Conservation (phyloP, 2,888 invertebrate species). For the Tridacna gigas region DNA sequence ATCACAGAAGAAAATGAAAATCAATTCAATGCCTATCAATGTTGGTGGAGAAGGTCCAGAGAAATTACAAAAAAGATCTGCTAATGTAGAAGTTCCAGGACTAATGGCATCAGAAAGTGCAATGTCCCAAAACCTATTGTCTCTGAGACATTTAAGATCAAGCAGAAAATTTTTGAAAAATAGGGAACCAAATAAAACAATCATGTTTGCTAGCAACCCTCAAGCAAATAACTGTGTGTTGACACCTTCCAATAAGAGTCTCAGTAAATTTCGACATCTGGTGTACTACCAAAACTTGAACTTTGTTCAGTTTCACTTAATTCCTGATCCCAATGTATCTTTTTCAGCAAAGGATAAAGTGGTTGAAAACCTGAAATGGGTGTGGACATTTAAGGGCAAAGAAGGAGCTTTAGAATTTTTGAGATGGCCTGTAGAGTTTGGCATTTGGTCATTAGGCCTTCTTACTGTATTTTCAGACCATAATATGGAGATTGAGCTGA, state of each 20-base stretch:
- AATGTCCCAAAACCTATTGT: too few species aligned
- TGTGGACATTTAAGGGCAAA: conserved; percentile 61
- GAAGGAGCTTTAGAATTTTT: conserved; percentile 57
- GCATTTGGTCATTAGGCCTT: conserved; percentile 64
- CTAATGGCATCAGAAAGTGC: too few species aligned
- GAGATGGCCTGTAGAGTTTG: conserved; percentile 64
- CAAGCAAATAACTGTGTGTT: too few species aligned
- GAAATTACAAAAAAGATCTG: too few species aligned
- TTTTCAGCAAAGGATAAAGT: neutral
- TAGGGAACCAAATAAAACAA: too few species aligned
- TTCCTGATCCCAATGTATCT: neutral
- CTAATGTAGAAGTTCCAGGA: too few species aligned
- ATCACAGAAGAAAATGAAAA: too few species aligned
- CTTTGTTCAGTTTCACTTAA: conserved; percentile 46
- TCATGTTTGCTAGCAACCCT: too few species aligned
- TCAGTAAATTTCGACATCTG: conserved; percentile 32
- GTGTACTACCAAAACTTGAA: conserved; percentile 33
- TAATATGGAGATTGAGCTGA: conserved; percentile 6
- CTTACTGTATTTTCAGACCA: conserved; percentile 21
- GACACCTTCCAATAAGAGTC: neutral
- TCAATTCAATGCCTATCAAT: too few species aligned
- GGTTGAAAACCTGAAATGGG: conserved; percentile 49
- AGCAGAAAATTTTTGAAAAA: too few species aligned
- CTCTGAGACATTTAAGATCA: too few species aligned
- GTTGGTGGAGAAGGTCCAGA: too few species aligned